Evolutionary conservation across 2,797 vertebrate species (phyloP).

Genomic region (Falco cherrug): DNA sequence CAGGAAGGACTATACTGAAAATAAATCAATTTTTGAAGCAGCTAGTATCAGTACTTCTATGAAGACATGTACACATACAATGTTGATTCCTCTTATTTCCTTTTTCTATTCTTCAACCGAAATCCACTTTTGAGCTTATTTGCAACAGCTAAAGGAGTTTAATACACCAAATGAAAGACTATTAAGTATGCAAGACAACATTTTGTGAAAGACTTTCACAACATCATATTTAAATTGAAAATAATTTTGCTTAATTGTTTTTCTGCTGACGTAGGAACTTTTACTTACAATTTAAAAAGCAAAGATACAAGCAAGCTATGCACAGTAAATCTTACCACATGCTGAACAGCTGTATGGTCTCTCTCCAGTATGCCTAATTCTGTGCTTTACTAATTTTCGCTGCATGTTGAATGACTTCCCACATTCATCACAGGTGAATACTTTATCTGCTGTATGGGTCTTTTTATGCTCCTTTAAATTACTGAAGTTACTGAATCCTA

Average conservation of each 20-base stretch:
- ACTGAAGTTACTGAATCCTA: slow-evolving; percentile 97
- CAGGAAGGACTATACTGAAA: not conserved
- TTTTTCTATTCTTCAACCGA: not conserved
- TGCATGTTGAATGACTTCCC: slow-evolving; percentile 98
- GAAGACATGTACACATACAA: not conserved
- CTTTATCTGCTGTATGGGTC: slow-evolving; percentile 90
- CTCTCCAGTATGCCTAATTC: slow-evolving; percentile 88
- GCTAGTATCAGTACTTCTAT: not conserved
- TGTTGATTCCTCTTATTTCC: not conserved
- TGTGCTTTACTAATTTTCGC: slow-evolving; percentile 93
- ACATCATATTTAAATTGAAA: not conserved
- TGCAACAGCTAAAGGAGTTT: not conserved
- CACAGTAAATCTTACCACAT: slow-evolving; percentile 81
- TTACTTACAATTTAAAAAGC: not conserved
- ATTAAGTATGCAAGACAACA: not conserved
- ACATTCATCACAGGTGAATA: slow-evolving; percentile 95
- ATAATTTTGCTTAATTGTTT: not conserved
- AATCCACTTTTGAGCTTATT: not conserved
- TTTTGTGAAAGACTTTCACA: not conserved
- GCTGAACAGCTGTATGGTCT: slow-evolving; percentile 92
- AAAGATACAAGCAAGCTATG: not conserved
- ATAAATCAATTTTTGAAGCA: not conserved
- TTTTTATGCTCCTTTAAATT: slow-evolving; percentile 98
- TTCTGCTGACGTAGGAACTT: not conserved
- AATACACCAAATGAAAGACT: not conserved